These are phyloP conservation scores for Ptycholaimellus sp. DNA, from an alignment of 2,888 invertebrate genomes.

Conservation along the genomic window DNA sequence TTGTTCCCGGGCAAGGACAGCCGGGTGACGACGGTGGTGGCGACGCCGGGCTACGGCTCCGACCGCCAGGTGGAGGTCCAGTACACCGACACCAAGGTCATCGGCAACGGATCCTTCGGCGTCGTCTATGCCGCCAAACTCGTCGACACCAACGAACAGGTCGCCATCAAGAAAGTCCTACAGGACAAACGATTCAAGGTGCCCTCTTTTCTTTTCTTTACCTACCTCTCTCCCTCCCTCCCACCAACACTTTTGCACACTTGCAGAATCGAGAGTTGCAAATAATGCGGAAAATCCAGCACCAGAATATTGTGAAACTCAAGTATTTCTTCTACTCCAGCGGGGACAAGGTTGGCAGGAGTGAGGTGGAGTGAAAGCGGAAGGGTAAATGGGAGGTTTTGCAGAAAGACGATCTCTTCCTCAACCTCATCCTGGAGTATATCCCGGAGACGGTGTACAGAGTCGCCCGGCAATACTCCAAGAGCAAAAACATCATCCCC, in stretches of 20 bases:
- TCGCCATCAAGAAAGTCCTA: constrained; percentile 98
- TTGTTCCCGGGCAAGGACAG: constrained; percentile 49
- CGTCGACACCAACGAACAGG: constrained; percentile 79
- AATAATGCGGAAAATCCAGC: constrained; percentile 97
- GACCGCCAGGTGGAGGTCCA: constrained; percentile 47
- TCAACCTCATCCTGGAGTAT: constrained; percentile 99
- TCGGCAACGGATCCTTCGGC: constrained; percentile 99
- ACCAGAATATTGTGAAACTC: constrained; percentile 99
- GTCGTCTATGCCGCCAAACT: constrained; percentile 97
- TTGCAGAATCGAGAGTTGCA: constrained; percentile 89
- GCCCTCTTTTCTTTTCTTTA: constrained; percentile 1
- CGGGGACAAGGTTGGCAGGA: constrained; percentile 70
- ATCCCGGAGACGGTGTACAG: constrained; percentile 99
- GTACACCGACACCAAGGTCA: constrained; percentile 96
- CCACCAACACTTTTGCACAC: background rate
- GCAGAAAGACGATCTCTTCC: constrained; percentile 98
- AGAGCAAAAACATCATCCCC: constrained; percentile 98
- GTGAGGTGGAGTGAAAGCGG: background rate
- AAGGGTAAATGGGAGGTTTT: background rate
- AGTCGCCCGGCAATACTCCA: constrained; percentile 97
- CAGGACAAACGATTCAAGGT: constrained; percentile 99
- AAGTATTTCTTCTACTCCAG: constrained; percentile 99
- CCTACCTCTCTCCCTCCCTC: constrained; percentile 1
- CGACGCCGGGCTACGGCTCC: constrained; percentile 43
- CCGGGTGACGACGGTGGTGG: constrained; percentile 88